phyloP scores from a whole-genome alignment of 2,888 invertebrate species.

The Synanthedon tipuliformis region DNA sequence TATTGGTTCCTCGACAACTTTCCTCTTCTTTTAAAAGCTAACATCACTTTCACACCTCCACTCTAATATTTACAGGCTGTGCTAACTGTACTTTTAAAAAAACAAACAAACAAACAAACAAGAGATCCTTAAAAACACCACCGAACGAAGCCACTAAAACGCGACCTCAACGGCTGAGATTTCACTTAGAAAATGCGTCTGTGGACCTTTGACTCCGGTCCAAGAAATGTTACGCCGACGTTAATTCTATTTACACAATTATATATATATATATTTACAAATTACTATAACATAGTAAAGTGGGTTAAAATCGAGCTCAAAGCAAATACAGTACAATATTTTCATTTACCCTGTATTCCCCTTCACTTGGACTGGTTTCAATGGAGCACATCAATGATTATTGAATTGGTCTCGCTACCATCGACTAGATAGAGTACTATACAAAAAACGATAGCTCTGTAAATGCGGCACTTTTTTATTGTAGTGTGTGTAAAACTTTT shows the following conservation, averaged over 20 bases:
- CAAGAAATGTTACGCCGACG: background rate
- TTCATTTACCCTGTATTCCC: background rate
- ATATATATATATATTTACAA: background rate
- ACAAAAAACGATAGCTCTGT: no score
- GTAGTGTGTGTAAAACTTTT: no score
- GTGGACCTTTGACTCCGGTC: slow-evolving; percentile 1
- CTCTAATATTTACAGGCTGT: slow-evolving; percentile 21
- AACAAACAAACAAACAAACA: no score
- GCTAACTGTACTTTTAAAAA: slow-evolving; percentile 18
- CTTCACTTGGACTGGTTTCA: background rate
- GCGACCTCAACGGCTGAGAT: slow-evolving; percentile 9
- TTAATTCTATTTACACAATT: background rate
- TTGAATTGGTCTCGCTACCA: no score
- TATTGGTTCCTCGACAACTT: slow-evolving; percentile 32
- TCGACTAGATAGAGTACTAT: no score
- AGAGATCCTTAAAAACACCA: slow-evolving; percentile 5
- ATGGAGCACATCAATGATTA: no score
- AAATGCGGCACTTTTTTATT: no score
- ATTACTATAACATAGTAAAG: background rate
- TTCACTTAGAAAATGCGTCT: slow-evolving; percentile 14
- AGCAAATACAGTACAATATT: background rate
- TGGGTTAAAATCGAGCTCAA: background rate
- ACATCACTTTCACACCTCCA: slow-evolving; percentile 8
- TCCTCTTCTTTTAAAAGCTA: slow-evolving; percentile 2
- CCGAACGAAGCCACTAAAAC: slow-evolving; percentile 10